These are phyloP conservation scores for Antheraea yamamai DNA, from an alignment of 2,888 invertebrate genomes.

Conservation along the genomic window DNA sequence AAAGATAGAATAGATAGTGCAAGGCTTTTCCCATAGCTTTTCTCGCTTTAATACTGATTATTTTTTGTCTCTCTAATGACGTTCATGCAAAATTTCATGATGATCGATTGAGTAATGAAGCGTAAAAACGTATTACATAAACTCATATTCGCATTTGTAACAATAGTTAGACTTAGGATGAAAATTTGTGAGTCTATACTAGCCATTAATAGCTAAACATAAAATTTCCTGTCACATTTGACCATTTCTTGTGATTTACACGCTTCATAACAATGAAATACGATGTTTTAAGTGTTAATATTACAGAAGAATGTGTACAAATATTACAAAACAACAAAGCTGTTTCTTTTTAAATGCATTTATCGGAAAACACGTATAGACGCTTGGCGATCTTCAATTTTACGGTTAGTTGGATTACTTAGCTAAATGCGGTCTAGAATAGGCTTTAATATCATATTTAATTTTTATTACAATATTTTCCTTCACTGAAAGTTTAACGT, in stretches of 20 bases:
- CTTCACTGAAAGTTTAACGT: neutral
- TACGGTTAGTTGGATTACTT: neutral
- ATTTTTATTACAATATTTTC: neutral
- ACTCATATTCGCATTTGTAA: no score
- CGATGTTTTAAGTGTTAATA: constrained; percentile 28
- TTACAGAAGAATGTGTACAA: neutral
- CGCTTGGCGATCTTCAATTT: neutral
- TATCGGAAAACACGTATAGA: neutral
- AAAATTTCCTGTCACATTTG: no score
- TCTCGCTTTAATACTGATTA: no score
- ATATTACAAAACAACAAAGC: neutral
- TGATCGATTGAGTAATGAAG: no score
- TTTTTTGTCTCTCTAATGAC: no score
- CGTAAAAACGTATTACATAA: no score
- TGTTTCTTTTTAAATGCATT: neutral
- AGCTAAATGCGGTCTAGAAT: neutral
- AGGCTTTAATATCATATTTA: neutral
- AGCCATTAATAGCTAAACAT: no score
- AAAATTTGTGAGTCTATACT: no score
- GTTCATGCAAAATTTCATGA: no score
- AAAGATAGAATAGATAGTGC: no score
- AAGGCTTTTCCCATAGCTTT: no score
- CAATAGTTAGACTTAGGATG: no score
- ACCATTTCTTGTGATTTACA: neutral
- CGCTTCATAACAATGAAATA: constrained; percentile 15